These are phyloP conservation scores for Tridacna crocea DNA, from an alignment of 2,888 invertebrate species.

Conservation along the genomic window DNA sequence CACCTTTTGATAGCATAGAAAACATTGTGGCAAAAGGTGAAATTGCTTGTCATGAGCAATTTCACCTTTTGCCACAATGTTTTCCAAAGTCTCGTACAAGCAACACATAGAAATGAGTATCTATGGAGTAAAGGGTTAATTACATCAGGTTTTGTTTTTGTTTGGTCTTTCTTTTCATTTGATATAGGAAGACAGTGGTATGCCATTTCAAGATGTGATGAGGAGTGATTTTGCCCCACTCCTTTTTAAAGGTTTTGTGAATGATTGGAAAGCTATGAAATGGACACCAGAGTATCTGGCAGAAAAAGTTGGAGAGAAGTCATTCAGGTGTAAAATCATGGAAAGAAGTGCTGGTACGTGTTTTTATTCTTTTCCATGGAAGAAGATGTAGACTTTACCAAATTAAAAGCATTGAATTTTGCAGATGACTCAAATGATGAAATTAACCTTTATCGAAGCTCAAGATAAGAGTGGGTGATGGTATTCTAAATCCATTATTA, in stretches of 20 bases:
- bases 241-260: conserved; percentile 58
- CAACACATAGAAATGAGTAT: no score
- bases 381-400: neutral
- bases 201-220: neutral
- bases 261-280: conserved; percentile 68
- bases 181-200: neutral
- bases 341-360: neutral
- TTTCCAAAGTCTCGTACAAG: no score
- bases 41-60: no score
- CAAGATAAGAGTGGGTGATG: no score
- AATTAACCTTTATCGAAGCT: no score
- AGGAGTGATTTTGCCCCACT: conserved; percentile 47
- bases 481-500: no score
- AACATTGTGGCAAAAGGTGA: no score
- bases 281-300: conserved; percentile 75
- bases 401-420: neutral
- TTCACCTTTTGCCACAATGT: no score
- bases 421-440: neutral
- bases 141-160: no score
- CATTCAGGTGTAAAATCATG: conserved; percentile 73
- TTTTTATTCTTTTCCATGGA: neutral
- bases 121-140: no score
- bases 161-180: no score
- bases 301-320: conserved; percentile 60
- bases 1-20: no score